Base-by-base conservation (phyloP, 2,797 vertebrate species). In the Sardinella longiceps region DNA sequence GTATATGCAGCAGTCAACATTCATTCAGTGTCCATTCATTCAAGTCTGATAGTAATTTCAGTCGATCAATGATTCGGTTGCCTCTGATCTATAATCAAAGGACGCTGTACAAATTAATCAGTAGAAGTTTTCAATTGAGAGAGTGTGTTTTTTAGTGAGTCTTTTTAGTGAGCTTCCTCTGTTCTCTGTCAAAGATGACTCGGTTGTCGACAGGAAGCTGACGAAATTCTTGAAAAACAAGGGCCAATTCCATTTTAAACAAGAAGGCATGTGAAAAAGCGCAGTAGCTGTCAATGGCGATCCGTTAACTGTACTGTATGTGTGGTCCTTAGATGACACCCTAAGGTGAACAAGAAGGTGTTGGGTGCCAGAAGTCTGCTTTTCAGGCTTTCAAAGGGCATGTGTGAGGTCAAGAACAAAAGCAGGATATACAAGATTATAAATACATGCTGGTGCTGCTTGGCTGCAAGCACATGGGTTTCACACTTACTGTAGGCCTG, bases 121-220 rank as follows among this genome's bases (percentile, higher is more conserved):
- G 14, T 20, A 20, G 33, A 7, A 18, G 70, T 23, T 18, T 43
- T 43, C 43, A 7, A 43, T 39, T 77, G 18, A 43, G 70, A 5
- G 37, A 18, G 37, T 43, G 7, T 77, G 70, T 77, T 18, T 39
- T 43, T 70, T 70, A 12, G 12, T 77, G 18, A 77, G 33, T 43
- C 15, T 30, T 81, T 84, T n/a, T n/a, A n/a, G n/a, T n/a, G n/a
- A 66, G 86, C 87, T 90, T 89, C 87, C 86, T 88, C 85, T 87
- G 80, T 80, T 80, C 39, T 56, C 77, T 86, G 84, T 89, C 56
- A 51, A 33, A 53, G 51, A n/a, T 2, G 3, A 33, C 5, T 45
- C 39, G 80, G 51, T 80, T 81, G 43, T 80, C 12, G 83, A 80
- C 91, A 92, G 94, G 93, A 94, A 94, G 92, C 85, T 92, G 91